Conservation (phyloP, 2,888 invertebrate species). For the Craniophora ligustri region DNA sequence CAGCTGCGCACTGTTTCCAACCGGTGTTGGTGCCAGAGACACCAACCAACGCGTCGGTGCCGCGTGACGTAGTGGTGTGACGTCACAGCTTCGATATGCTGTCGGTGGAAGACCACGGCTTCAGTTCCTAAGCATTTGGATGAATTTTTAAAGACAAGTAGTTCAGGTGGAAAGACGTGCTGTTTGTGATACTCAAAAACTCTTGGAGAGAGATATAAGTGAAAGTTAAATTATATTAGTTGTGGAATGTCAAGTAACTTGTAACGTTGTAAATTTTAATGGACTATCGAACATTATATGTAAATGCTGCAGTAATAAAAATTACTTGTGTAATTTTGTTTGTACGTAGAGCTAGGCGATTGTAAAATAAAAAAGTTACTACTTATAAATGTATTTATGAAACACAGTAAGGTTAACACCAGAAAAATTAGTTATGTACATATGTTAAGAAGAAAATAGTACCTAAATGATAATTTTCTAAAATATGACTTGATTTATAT, state of each 20-base stretch:
- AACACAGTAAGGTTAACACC: conserved; percentile 88
- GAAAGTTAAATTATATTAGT: conserved; percentile 67
- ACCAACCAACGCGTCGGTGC: conserved; percentile 76
- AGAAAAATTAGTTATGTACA: conserved; percentile 85
- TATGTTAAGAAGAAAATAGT: conserved; percentile 79
- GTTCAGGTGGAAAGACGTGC: conserved; percentile 65
- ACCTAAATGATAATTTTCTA: conserved; percentile 76
- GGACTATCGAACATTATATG: conserved; percentile 69
- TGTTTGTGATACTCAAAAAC: conserved; percentile 66
- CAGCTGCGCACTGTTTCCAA: conserved; percentile 87
- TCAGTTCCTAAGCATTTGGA: conserved; percentile 87
- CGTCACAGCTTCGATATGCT: conserved; percentile 89
- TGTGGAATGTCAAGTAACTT: conserved; percentile 69
- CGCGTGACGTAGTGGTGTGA: conserved; percentile 90
- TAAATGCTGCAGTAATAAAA: conserved; percentile 79
- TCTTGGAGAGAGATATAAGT: conserved; percentile 62
- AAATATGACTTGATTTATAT: conserved; percentile 73
- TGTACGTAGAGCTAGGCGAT: conserved; percentile 79
- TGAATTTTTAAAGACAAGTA: conserved; percentile 66
- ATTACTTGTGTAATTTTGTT: conserved; percentile 75
- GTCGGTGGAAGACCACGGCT: conserved; percentile 87
- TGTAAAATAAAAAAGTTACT: conserved; percentile 84
- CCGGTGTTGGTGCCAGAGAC: conserved; percentile 88
- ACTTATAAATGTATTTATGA: conserved; percentile 86
- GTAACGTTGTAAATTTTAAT: conserved; percentile 63